A percentile compares a stretch with the other conserved stretches of the same genome.
These are phyloP conservation scores for Pachypanchax playfairii DNA, from an alignment of 2,113 vertebrate genomes.

Conservation along the genomic window DNA sequence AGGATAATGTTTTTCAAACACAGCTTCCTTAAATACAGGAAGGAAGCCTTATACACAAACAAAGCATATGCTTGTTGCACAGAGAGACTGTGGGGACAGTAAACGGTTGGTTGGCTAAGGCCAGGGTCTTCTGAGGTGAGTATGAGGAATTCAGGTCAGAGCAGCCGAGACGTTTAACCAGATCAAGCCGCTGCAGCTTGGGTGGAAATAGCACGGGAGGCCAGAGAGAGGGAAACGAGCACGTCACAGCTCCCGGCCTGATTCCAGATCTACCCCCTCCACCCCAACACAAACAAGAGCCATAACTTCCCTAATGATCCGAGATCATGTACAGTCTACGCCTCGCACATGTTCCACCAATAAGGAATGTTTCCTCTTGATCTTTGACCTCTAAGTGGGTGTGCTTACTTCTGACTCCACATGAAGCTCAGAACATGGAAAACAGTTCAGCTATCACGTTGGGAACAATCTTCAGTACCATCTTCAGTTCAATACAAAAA, in stretches of 20 bases:
- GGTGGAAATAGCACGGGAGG: conserved; percentile 78
- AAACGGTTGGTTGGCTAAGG: conserved; percentile 41
- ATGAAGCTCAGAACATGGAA: conserved; percentile 1
- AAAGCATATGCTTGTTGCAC: conserved; percentile 54
- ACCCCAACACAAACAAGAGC: conserved; percentile 62
- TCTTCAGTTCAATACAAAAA: neutral
- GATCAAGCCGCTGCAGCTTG: conserved; percentile 69
- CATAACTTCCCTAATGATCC: conserved; percentile 74
- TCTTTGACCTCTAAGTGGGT: conserved; percentile 60
- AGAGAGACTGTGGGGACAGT: conserved; percentile 35
- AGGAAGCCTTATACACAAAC: conserved; percentile 69
- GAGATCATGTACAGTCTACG: conserved; percentile 51
- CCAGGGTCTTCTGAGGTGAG: conserved; percentile 82
- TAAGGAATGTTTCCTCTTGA: conserved; percentile 48
- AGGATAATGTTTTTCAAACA: conserved; percentile 36
- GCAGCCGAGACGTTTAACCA: conserved; percentile 74
- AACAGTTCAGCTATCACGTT: neutral
- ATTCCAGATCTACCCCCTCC: conserved; percentile 44
- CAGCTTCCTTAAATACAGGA: conserved; percentile 73
- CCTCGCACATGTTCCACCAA: conserved; percentile 53
- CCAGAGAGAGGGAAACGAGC: conserved; percentile 69
- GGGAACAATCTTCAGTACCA: too few relatives aligned
- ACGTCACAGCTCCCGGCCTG: conserved; percentile 65
- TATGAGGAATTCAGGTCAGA: conserved; percentile 81
- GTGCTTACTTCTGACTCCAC: conserved; percentile 30